Percentiles rank a stretch among this genome's conserved stretches.
These are phyloP conservation scores for Melipona bicolor DNA, from an alignment of 2,888 invertebrate genomes.

Conservation along the genomic window DNA sequence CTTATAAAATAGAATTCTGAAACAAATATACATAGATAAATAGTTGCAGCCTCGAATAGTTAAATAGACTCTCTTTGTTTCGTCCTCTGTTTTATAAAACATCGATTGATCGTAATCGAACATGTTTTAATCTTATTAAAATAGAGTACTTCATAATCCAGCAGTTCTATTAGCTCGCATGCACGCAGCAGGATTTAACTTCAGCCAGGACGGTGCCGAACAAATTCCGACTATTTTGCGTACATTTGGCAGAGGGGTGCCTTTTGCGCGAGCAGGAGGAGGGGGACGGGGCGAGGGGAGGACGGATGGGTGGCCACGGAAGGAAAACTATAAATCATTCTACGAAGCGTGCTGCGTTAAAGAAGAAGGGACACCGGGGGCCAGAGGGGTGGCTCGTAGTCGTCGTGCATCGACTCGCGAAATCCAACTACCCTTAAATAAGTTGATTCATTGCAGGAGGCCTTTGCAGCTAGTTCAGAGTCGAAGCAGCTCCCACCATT, in stretches of 20 bases:
- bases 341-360: slow-evolving; percentile 65
- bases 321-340: slow-evolving; percentile 77
- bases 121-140: background rate
- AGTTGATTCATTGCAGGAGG: slow-evolving; percentile 82
- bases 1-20: no score
- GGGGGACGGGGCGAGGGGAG: slow-evolving; percentile 24
- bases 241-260: slow-evolving; percentile 75
- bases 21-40: no score
- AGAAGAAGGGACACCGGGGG: slow-evolving; percentile 67
- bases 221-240: slow-evolving; percentile 77
- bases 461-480: slow-evolving; percentile 70
- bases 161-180: background rate
- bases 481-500: slow-evolving; percentile 32
- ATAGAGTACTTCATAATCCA: slow-evolving; percentile 16
- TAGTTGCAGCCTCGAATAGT: no score
- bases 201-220: slow-evolving; percentile 43
- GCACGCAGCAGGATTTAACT: slow-evolving; percentile 1
- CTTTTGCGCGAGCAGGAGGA: slow-evolving; percentile 36
- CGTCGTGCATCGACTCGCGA: slow-evolving; percentile 83
- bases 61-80: background rate
- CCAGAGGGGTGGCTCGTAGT: slow-evolving; percentile 72
- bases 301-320: slow-evolving; percentile 69
- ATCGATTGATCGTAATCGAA: background rate
- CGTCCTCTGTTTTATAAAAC: background rate
- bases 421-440: slow-evolving; percentile 84